Evolutionary conservation across 2,888 invertebrate species (phyloP).

Genomic region (Macropis europaea): DNA sequence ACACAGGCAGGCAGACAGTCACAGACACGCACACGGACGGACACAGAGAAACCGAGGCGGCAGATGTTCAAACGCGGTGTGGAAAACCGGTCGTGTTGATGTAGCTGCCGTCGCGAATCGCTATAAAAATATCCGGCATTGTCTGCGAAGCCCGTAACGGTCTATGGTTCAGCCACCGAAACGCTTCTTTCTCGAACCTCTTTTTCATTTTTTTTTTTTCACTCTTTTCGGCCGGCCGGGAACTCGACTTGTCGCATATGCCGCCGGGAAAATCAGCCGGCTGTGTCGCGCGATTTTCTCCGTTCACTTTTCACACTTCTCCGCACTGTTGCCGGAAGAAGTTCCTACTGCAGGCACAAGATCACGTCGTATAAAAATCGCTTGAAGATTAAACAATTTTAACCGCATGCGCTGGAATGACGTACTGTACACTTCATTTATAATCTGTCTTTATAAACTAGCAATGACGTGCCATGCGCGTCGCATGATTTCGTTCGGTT

Average conservation of each 20-base stretch:
- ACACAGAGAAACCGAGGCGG: constrained; percentile 64
- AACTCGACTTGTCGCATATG: constrained; percentile 18
- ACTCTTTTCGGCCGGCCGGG: neutral
- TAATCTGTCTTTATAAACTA: too few species aligned
- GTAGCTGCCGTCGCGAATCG: constrained; percentile 79
- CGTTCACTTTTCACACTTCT: neutral
- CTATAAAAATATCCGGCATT: constrained; percentile 79
- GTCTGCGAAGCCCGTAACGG: constrained; percentile 72
- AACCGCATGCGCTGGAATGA: too few species aligned
- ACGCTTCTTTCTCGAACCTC: constrained; percentile 43
- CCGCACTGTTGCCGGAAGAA: too few species aligned
- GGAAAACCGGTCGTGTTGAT: constrained; percentile 80
- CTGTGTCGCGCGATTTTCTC: neutral
- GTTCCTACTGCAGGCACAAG: too few species aligned
- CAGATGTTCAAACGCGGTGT: constrained; percentile 76
- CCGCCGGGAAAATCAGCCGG: constrained; percentile 1
- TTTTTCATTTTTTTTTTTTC: neutral
- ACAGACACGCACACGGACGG: constrained; percentile 12
- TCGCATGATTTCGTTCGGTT: too few species aligned
- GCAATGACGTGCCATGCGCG: too few species aligned
- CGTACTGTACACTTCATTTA: too few species aligned
- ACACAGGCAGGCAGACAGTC: neutral
- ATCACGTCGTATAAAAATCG: too few species aligned
- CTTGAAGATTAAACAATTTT: too few species aligned
- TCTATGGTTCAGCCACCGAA: constrained; percentile 57